phyloP scores from a whole-genome alignment of 2,113 vertebrate genomes.

The Malurus alboscapulatus region DNA sequence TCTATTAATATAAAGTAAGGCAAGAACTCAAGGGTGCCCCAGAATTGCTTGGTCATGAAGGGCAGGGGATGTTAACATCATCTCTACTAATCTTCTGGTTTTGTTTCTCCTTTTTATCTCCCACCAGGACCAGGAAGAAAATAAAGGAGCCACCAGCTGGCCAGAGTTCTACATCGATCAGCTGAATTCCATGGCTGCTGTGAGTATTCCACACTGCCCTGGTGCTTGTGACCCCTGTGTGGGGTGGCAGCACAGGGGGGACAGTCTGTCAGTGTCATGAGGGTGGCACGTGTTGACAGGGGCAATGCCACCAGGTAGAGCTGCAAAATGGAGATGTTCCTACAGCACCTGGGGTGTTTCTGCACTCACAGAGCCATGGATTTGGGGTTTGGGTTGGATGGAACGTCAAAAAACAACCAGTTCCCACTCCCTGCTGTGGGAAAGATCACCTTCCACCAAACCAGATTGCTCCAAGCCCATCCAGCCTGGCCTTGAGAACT shows the following conservation, averaged over 20 bases:
- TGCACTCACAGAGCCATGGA: rapidly evolving
- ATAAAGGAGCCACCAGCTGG: conserved; percentile 98
- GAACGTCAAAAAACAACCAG: background rate
- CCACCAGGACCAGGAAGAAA: conserved; percentile 94
- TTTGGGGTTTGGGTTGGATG: background rate
- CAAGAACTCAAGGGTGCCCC: background rate
- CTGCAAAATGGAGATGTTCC: background rate
- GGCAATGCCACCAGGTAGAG: background rate
- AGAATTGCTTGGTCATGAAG: background rate
- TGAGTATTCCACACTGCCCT: conserved; percentile 73
- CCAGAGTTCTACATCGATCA: conserved; percentile 98
- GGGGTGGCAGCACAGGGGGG: background rate
- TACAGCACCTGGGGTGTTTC: rapidly evolving
- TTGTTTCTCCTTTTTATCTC: background rate
- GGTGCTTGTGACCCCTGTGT: rapidly evolving
- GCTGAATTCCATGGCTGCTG: conserved; percentile 97
- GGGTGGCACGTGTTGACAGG: background rate
- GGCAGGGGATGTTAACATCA: background rate
- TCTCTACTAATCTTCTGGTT: conserved; percentile 18
- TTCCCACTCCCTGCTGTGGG: background rate
- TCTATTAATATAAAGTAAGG: background rate
- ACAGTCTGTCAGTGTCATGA: background rate
- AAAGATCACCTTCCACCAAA: background rate
- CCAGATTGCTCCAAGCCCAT: background rate
- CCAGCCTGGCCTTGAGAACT: background rate